Conservation (phyloP, 1,140 invertebrate genomes). For the Elymnias hypermnestra region DNA sequence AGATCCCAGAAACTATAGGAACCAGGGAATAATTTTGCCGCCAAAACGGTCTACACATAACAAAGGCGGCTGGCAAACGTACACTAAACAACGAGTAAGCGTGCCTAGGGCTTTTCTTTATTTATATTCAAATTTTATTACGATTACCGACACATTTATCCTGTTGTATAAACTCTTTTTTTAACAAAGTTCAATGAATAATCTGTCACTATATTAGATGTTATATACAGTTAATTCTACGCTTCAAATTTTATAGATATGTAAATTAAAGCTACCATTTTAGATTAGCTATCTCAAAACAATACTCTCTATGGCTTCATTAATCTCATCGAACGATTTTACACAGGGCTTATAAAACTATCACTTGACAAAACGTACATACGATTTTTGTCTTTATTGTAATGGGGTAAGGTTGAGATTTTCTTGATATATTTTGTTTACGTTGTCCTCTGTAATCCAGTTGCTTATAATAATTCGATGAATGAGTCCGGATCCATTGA, state of each 20-base stretch:
- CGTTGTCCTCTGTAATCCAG: slow-evolving; percentile 18
- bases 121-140: too few relatives aligned
- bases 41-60: too few relatives aligned
- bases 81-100: too few relatives aligned
- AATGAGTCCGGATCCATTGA: slow-evolving; percentile 48
- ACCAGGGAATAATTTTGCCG: too few relatives aligned
- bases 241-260: neutral
- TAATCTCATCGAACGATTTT: slow-evolving; percentile 20
- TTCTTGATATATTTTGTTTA: slow-evolving; percentile 2
- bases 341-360: slow-evolving; percentile 7
- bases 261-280: too few relatives aligned
- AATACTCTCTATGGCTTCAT: slow-evolving; percentile 17
- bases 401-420: slow-evolving; percentile 17
- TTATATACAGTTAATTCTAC: neutral
- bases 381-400: slow-evolving; percentile 4
- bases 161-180: too few relatives aligned
- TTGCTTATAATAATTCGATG: slow-evolving; percentile 45
- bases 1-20: too few relatives aligned
- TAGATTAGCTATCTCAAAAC: neutral
- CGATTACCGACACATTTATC: too few relatives aligned
- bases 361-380: slow-evolving; percentile 7
- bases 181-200: too few relatives aligned
- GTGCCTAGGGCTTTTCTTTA: too few relatives aligned
- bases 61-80: too few relatives aligned
- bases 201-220: too few relatives aligned